phyloP scores from a whole-genome alignment of 2,113 vertebrate species.

The Calidris pygmaea region DNA sequence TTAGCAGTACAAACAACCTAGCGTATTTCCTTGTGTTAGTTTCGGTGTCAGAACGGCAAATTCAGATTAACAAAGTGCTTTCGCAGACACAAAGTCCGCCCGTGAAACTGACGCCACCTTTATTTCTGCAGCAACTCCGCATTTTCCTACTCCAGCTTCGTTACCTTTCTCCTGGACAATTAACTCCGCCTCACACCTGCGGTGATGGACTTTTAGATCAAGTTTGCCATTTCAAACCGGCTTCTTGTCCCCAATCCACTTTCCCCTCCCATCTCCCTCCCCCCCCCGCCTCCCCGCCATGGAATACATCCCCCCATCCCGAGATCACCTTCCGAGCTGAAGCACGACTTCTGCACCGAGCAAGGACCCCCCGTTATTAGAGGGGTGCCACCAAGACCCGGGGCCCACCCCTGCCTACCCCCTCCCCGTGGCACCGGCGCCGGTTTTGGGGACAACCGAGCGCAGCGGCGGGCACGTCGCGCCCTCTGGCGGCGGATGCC shows the following conservation, averaged over 20 bases:
- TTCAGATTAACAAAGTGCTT: not conserved
- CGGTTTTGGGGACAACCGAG: not conserved
- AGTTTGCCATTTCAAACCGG: accelerated
- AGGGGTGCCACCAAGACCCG: not conserved
- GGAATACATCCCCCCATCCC: accelerated
- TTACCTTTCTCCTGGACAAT: not conserved
- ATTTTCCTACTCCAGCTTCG: not conserved
- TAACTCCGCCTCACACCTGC: not conserved
- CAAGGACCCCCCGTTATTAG: not conserved
- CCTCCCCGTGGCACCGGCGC: not conserved
- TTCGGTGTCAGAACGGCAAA: not conserved
- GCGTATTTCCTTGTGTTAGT: accelerated
- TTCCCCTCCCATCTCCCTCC: too few species aligned
- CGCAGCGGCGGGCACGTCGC: not conserved
- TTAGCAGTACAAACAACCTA: not conserved
- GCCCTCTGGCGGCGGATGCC: conserved; percentile 66
- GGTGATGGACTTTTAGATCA: not conserved
- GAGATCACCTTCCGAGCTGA: not conserved
- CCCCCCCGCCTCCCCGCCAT: too few species aligned
- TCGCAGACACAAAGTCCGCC: not conserved
- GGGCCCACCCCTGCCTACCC: not conserved
- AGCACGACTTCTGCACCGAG: too few species aligned
- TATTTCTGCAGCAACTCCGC: not conserved
- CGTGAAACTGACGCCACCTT: accelerated
- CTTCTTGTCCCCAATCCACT: not conserved